Conservation (phyloP, 2,113 vertebrate species). For the Tachycineta bicolor region DNA sequence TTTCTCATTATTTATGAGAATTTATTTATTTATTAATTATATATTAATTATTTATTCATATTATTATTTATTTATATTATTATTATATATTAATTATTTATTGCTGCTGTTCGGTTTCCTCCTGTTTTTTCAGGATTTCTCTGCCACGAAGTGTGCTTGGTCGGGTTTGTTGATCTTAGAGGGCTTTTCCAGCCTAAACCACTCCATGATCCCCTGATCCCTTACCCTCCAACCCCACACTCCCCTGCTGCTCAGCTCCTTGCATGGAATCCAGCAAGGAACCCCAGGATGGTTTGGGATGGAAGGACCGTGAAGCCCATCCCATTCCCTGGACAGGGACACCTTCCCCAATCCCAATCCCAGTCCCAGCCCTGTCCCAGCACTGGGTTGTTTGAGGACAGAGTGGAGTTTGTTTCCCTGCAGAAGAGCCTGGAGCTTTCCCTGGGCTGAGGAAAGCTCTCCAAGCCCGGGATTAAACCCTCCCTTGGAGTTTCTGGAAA, state of each 20-base stretch:
- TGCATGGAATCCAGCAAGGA: not conserved
- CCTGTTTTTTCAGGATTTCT: not conserved
- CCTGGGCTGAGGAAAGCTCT: not conserved
- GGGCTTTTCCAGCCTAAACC: not conserved
- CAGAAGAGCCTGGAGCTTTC: constrained; percentile 7
- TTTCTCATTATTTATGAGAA: not conserved
- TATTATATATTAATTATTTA: no score
- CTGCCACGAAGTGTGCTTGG: not conserved
- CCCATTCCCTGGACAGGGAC: not conserved
- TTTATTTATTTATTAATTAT: no score
- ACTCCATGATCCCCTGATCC: not conserved
- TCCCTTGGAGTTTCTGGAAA: not conserved
- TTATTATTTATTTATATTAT: no score
- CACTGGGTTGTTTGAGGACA: not conserved
- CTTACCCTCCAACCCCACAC: accelerated
- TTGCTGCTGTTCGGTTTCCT: not conserved
- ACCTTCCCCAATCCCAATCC: not conserved
- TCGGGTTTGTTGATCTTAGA: not conserved
- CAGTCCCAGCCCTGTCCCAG: not conserved
- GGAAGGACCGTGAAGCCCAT: not conserved
- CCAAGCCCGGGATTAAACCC: not conserved
- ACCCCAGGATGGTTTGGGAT: not conserved
- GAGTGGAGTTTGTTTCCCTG: constrained; percentile 15
- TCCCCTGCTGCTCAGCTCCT: accelerated
- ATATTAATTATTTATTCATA: no score